These are phyloP conservation scores for Chironomus riparius DNA, from an alignment of 2,888 invertebrate genomes.

Conservation along the genomic window DNA sequence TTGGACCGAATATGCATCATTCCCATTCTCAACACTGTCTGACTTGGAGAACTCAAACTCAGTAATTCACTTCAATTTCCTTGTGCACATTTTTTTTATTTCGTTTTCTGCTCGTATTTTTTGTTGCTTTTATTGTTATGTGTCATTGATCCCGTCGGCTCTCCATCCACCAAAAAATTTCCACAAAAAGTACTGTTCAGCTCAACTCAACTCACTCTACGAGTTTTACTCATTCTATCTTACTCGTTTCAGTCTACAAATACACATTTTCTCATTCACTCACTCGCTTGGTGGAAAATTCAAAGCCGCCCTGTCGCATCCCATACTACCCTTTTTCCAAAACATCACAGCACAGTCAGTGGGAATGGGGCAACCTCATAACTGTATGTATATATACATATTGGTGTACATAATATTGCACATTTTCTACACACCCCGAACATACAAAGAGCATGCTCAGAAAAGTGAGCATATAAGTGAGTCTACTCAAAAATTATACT, in stretches of 20 bases:
- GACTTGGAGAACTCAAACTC: not conserved
- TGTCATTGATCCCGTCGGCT: constrained; percentile 26
- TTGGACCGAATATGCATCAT: no score
- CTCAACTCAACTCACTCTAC: not conserved
- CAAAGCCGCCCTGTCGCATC: not conserved
- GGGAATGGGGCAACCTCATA: no score
- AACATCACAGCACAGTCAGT: no score
- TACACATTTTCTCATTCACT: not conserved
- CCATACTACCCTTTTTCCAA: not conserved
- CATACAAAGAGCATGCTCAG: no score
- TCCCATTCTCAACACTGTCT: not conserved
- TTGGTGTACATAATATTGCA: not conserved
- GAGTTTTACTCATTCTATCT: not conserved
- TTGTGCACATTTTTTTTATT: not conserved
- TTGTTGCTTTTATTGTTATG: constrained; percentile 25
- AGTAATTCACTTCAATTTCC: constrained; percentile 19
- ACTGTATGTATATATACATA: no score
- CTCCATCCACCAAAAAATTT: not conserved
- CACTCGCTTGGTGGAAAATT: not conserved
- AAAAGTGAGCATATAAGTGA: no score
- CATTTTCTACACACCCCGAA: not conserved
- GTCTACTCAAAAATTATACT: no score
- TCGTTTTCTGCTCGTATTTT: not conserved
- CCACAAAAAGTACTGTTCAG: no score
- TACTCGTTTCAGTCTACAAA: not conserved